Evolutionary conservation across 2,113 vertebrate genomes (phyloP).

Genomic region (Piprites chloris): DNA sequence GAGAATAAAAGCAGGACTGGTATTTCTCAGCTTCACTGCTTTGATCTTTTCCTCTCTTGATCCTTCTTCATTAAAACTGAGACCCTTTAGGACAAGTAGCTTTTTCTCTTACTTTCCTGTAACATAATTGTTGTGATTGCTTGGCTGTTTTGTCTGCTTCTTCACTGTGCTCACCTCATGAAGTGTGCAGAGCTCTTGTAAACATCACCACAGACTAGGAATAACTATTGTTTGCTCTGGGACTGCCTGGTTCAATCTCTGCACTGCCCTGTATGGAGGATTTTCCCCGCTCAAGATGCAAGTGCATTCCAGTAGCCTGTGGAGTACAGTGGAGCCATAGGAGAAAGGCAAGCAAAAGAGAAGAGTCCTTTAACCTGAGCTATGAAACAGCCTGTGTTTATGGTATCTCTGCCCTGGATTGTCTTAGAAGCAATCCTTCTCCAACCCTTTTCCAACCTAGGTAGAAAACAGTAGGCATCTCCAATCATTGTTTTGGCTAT

Average conservation of each 20-base stretch:
- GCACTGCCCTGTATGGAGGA: too few species aligned
- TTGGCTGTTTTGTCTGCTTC: neutral
- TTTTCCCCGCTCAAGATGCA: neutral
- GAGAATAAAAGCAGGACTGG: neutral
- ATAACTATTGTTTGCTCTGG: neutral
- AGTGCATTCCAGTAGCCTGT: neutral
- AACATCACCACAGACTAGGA: neutral
- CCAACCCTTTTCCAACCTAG: neutral
- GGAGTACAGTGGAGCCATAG: neutral
- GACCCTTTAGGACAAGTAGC: neutral
- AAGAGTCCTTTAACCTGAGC: neutral
- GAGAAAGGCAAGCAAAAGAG: neutral
- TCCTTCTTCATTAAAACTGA: neutral
- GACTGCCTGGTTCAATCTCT: neutral
- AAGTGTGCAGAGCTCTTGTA: neutral
- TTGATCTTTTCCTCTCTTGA: neutral
- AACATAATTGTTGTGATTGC: neutral
- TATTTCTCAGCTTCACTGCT: neutral
- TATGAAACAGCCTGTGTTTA: neutral
- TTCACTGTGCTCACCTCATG: neutral
- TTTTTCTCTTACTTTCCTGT: neutral
- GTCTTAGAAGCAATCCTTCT: neutral
- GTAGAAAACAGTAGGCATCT: neutral
- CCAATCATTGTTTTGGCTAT: neutral
- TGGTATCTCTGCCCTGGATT: neutral